phyloP scores from a whole-genome alignment of 1,140 invertebrate genomes.

The Aporrectodea caliginosa region DNA sequence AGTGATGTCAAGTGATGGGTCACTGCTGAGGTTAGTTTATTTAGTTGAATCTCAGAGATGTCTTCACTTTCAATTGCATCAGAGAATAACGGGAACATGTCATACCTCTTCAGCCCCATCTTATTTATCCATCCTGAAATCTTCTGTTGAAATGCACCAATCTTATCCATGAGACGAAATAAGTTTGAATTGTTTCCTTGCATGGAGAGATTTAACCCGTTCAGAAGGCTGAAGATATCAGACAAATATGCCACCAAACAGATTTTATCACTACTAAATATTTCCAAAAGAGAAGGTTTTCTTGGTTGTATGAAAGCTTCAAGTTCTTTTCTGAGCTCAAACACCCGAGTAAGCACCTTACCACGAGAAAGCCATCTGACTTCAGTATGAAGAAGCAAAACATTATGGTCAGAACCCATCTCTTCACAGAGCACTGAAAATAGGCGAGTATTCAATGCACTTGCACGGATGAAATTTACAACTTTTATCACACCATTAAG shows the following conservation, averaged over 20 bases:
- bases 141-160: not conserved
- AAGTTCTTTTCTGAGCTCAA: conserved; percentile 1
- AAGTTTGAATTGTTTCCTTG: not conserved
- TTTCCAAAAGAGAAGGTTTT: not conserved
- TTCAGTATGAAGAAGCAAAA: conserved; percentile 1
- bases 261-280: not conserved
- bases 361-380: not conserved
- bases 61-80: not conserved
- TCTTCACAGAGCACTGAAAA: not conserved
- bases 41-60: not conserved
- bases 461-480: no score
- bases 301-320: not conserved
- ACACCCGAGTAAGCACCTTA: not conserved
- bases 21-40: not conserved
- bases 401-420: not conserved
- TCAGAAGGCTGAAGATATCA: not conserved
- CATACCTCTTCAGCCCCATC: not conserved
- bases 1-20: not conserved
- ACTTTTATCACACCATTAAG: no score
- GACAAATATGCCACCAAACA: not conserved
- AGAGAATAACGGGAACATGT: not conserved
- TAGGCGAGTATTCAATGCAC: not conserved
- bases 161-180: not conserved
- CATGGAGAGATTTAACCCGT: not conserved
- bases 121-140: not conserved